Conservation (phyloP, 2,113 vertebrate genomes). For the Hypanus sabinus region DNA sequence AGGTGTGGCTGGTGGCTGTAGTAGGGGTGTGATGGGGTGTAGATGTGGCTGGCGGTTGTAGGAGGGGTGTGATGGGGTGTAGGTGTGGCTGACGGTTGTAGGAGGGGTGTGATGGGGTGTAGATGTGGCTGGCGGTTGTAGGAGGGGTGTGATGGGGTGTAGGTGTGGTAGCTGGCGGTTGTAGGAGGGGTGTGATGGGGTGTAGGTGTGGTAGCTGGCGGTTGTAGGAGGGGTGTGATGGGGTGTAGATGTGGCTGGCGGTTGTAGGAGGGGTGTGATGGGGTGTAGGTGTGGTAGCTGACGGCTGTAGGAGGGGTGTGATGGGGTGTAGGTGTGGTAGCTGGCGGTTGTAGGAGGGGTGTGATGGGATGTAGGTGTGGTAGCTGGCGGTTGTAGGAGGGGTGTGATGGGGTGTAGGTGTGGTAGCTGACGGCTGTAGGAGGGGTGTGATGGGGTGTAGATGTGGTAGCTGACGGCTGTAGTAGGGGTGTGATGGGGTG, state of each 20-base stretch:
- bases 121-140: no score
- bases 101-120: no score
- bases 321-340: background rate
- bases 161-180: background rate
- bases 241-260: no score
- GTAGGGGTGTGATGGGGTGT: background rate
- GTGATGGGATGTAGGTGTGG: background rate
- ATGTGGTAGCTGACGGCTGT: no score
- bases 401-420: no score
- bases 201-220: background rate
- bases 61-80: background rate
- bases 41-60: background rate
- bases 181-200: background rate
- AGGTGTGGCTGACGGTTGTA: background rate
- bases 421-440: background rate
- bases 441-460: no score
- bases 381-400: no score
- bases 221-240: no score
- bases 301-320: no score
- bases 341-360: no score
- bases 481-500: background rate
- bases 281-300: no score
- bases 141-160: background rate
- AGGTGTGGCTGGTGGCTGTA: no score
- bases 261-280: background rate